Base-by-base conservation (phyloP, 2,113 vertebrate genomes). In the Amphiprion percula region DNA sequence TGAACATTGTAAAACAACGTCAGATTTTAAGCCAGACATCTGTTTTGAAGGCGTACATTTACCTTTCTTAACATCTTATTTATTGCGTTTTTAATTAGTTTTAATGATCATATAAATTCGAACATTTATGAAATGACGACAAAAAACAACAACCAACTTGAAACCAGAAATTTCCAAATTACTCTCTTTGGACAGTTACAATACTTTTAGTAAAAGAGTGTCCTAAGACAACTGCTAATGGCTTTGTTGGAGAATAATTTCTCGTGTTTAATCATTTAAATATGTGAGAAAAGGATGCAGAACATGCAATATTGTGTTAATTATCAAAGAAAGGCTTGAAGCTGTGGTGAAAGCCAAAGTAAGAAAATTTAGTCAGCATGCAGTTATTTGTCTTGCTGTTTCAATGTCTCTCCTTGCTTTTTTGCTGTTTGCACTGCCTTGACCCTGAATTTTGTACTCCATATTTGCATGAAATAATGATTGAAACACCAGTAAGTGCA, bases 391-490 rank as follows among this genome's bases (percentile, higher is more conserved):
- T 19, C 16, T 63, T 10, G 5, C 30, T 39, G 23, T 61, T 61
- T 60, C 19, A 60, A 44, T 28, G 28, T 11, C 6, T 54, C 21
- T 5, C 0, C 10, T 52, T 33, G 54, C 15, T 53, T 30, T 55
- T 23, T 63, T n/a, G 2, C 10, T 37, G 0, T 52, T 60, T 59
- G 39, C 69, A 33, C 67, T 52, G 3, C 16, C 46, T 65, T 75
- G 60, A 77, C 71, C 75, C 65, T 65, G 54, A 55, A 47, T 68
- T 65, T 49, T 65, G n/a, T 60, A 54, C 28, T 10, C 26, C 30
- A 9, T 33, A 70, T 87, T 72, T 80, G 10, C 55, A 74, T 39
- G 21, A 74, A 68, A 47, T 64, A 80, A 80, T 75, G 47, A 85
- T 76, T 79, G 53, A 67, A 68, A 63, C 63, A 80, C 60, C 56